A percentile compares a stretch with the other conserved stretches of the same genome.
Evolutionary conservation across 2,888 invertebrate species (phyloP).

Genomic region (Nemapogon koenigi): DNA sequence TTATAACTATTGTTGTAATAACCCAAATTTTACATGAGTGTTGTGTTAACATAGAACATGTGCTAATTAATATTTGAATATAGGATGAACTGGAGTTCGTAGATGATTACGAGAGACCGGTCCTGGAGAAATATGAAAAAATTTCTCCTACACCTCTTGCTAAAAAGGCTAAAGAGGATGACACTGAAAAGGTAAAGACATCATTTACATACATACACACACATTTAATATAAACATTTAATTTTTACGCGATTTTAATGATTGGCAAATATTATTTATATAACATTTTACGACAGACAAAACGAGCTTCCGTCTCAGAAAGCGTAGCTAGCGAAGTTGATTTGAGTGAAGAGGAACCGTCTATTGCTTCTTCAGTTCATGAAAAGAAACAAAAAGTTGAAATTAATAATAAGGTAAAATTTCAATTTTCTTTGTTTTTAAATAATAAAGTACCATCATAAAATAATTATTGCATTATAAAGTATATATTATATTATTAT

Average conservation of each 20-base stretch:
- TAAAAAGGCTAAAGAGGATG: slow-evolving; percentile 56
- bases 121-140: slow-evolving; percentile 75
- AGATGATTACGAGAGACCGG: slow-evolving; percentile 80
- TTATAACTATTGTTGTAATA: slow-evolving; percentile 1
- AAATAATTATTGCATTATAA: neutral
- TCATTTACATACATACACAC: slow-evolving; percentile 18
- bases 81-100: slow-evolving; percentile 59
- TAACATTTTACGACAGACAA: slow-evolving; percentile 27
- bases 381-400: slow-evolving; percentile 45
- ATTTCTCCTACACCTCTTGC: slow-evolving; percentile 58
- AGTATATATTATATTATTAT: neutral
- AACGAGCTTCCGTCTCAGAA: slow-evolving; percentile 50
- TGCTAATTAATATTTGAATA: slow-evolving; percentile 45
- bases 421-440: no score
- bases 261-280: slow-evolving; percentile 18
- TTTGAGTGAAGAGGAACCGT: slow-evolving; percentile 48
- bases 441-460: slow-evolving; percentile 3
- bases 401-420: slow-evolving; percentile 32
- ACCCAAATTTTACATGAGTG: slow-evolving; percentile 22
- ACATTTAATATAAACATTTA: slow-evolving; percentile 2
- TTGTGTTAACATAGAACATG: slow-evolving; percentile 36
- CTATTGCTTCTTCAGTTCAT: slow-evolving; percentile 34
- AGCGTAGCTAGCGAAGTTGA: slow-evolving; percentile 48
- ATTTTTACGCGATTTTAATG: slow-evolving; percentile 1
- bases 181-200: slow-evolving; percentile 51